Evolutionary conservation across 2,797 vertebrate species (phyloP), one percentile per base, ranked within the genome.

Genomic region (Tragelaphus oryx): DNA sequence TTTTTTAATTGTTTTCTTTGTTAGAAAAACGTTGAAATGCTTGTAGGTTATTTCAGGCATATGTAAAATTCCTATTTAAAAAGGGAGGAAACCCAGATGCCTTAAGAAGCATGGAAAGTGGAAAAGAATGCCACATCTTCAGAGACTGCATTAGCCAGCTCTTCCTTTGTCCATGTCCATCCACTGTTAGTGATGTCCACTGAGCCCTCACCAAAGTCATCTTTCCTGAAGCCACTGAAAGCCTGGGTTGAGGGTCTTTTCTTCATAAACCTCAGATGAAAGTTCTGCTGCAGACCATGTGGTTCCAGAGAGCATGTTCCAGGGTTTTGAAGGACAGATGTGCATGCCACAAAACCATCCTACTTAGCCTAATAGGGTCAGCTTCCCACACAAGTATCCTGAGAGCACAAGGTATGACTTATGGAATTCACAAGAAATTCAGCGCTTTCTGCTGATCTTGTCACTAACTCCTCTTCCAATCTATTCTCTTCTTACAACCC

Each of bases 31-130:
- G 5, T 12, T 50, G 12, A 92, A 54, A 13, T 50, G 4, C 52
- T 60, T 71, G 8, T 55, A 75, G 37, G 68, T 54, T 96, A 85
- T 95, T 96, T 89, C 50, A 79, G 59, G 26, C 13, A 91, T 24
- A 79, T n/a, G 11, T 87, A 17, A 48, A 95, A 95, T 89, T 55
- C n/a, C 20, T 91, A 4, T 16, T 86, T 81, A 82, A 87, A 93
- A 91, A 50, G 6, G 82, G 4, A 95, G 33, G 30, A 87, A 81
- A 3, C n/a, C 30, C n/a, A 87, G 54, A 76, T 90, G 30, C 60
- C 60, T 96, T 87, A 86, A 50, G 12, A 84, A 84, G 48, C 16
- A 65, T 16, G 14, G 48, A 82, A 86, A 85, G n/a, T 84, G 12
- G 48, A 33, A 87, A 92, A 75, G 24, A 81, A 80, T 4, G 26